phyloP scores from a whole-genome alignment of 2,113 vertebrate species.

The Gymnorhina tibicen region DNA sequence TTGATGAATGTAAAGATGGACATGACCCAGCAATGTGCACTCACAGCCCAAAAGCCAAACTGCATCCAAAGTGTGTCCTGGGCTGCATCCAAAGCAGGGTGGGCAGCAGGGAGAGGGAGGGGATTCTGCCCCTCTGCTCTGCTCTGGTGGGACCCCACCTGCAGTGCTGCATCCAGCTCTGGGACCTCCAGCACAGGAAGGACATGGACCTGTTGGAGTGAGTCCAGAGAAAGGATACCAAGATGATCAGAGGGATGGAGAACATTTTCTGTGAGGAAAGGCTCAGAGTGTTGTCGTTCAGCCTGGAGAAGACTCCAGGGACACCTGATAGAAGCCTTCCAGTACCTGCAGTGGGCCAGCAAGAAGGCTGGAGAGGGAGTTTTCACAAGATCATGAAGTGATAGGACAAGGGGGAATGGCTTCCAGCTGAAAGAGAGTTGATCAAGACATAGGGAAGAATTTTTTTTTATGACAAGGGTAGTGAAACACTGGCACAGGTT shows the following conservation, averaged over 20 bases:
- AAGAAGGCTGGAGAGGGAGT: neutral
- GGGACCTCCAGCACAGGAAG: accelerated
- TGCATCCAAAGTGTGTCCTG: neutral
- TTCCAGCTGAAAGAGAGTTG: neutral
- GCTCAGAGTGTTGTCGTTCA: neutral
- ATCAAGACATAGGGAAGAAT: neutral
- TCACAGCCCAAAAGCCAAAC: neutral
- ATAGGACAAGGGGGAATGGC: neutral
- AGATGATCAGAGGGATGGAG: neutral
- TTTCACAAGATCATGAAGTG: neutral
- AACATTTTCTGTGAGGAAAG: neutral
- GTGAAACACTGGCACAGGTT: neutral
- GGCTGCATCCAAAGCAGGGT: neutral
- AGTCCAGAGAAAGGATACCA: neutral
- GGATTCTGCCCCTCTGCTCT: neutral
- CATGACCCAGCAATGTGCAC: accelerated
- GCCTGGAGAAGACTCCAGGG: neutral
- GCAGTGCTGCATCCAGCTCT: accelerated
- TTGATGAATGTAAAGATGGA: neutral
- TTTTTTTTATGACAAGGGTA: neutral
- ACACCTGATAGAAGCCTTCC: neutral
- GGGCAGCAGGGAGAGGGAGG: accelerated
- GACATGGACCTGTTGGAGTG: accelerated
- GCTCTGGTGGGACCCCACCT: neutral
- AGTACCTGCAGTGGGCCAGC: neutral